phyloP scores from a whole-genome alignment of 2,888 invertebrate species.

The Chloromyia formosa region DNA sequence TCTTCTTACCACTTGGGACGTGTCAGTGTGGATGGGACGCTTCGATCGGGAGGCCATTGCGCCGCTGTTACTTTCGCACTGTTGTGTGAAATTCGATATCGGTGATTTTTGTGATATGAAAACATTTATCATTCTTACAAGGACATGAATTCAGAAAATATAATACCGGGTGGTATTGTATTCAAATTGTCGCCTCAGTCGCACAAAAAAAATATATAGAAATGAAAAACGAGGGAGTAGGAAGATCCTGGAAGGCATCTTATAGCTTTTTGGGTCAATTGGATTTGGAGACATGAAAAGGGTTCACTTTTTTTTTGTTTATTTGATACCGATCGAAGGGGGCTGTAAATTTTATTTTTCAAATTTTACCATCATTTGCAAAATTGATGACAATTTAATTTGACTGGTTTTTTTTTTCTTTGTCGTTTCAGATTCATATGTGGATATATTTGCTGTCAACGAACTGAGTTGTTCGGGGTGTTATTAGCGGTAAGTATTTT shows the following conservation, averaged over 20 bases:
- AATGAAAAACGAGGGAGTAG: not conserved
- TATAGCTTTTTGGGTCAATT: no score
- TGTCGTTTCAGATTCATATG: not conserved
- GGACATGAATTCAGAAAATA: not conserved
- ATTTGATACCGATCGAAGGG: no score
- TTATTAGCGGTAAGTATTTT: not conserved
- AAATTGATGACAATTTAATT: constrained; percentile 7
- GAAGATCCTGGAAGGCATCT: not conserved
- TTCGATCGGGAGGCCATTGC: not conserved
- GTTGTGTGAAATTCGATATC: not conserved
- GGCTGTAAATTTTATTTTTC: not conserved
- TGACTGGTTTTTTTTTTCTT: not conserved
- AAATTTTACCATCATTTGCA: not conserved
- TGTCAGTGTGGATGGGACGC: not conserved
- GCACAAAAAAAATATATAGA: no score
- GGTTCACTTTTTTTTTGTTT: no score
- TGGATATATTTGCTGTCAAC: not conserved
- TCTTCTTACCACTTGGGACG: no score
- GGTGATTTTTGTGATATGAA: constrained; percentile 1
- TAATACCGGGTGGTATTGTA: not conserved
- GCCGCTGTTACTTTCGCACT: not conserved
- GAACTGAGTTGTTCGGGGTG: not conserved
- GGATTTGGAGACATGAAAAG: no score
- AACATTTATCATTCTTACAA: not conserved
- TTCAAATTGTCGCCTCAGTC: no score